Evolutionary conservation across 2,888 invertebrate species (phyloP).

Genomic region (Lampropteryx suffumata): DNA sequence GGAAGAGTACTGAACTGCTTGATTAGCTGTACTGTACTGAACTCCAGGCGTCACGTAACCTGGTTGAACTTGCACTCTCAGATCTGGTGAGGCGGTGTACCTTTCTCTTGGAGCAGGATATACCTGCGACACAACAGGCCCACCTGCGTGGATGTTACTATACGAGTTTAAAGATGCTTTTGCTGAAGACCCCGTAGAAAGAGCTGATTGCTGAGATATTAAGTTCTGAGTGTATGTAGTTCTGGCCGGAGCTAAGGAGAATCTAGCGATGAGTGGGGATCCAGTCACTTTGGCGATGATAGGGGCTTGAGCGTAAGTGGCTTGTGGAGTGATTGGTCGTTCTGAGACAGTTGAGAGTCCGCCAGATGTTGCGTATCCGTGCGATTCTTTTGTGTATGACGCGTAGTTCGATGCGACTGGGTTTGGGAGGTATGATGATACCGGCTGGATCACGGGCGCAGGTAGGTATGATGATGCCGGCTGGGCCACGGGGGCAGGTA

Average conservation of each 20-base stretch:
- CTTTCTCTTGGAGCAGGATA: constrained; percentile 63
- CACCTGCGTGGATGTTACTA: constrained; percentile 55
- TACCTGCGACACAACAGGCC: constrained; percentile 76
- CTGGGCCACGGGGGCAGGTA: constrained; percentile 25
- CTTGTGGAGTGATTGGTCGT: constrained; percentile 65
- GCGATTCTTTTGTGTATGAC: constrained; percentile 56
- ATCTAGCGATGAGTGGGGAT: constrained; percentile 70
- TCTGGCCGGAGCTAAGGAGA: constrained; percentile 58
- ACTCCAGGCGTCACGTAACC: constrained; percentile 44
- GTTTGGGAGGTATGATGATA: constrained; percentile 45
- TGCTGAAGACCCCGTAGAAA: constrained; percentile 58
- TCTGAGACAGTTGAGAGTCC: constrained; percentile 67
- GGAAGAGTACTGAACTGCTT: constrained; percentile 22
- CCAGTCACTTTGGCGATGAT: constrained; percentile 76
- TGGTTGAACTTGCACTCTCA: constrained; percentile 51
- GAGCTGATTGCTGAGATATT: constrained; percentile 54
- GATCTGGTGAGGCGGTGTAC: constrained; percentile 59
- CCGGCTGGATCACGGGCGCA: constrained; percentile 33
- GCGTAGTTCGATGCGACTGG: constrained; percentile 48
- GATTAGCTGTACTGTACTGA: constrained; percentile 43
- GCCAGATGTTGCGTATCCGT: constrained; percentile 81
- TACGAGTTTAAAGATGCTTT: constrained; percentile 72
- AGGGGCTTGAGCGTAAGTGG: constrained; percentile 79
- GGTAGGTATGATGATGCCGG: constrained; percentile 47
- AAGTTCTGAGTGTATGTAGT: constrained; percentile 63